Conservation (phyloP, 2,113 vertebrate species). For the Apaloderma vittatum region DNA sequence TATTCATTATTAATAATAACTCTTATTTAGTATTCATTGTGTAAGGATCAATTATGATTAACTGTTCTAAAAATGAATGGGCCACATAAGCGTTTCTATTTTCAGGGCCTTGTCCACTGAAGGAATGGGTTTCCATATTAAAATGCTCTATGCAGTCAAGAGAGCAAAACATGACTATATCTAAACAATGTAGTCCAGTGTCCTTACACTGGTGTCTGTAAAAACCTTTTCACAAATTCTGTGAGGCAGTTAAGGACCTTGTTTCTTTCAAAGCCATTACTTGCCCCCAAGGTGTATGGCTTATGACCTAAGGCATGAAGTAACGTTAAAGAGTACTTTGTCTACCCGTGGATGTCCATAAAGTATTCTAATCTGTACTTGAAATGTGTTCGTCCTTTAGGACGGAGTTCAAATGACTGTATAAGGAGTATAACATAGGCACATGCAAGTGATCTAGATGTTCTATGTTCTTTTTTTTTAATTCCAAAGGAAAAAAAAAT, state of each 20-base stretch:
- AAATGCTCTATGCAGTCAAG: neutral
- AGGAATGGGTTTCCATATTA: neutral
- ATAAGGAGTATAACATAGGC: neutral
- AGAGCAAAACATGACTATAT: neutral
- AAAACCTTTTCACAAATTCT: neutral
- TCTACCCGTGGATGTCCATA: neutral
- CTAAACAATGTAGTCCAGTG: neutral
- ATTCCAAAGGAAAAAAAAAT: neutral
- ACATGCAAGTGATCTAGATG: neutral
- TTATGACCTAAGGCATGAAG: neutral
- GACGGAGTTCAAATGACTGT: neutral
- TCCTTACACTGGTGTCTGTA: neutral
- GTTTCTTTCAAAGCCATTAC: neutral
- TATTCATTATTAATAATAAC: constrained; percentile 64
- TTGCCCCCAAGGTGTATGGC: neutral
- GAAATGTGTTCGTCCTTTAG: neutral
- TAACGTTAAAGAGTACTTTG: neutral
- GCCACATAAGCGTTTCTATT: neutral
- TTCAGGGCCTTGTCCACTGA: neutral
- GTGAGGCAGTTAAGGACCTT: neutral
- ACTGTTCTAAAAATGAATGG: constrained; percentile 8
- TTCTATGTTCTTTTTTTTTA: neutral
- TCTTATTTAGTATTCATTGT: constrained; percentile 45
- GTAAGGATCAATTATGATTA: constrained; percentile 48
- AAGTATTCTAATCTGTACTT: neutral